Conservation (phyloP, 2,113 vertebrate species). For the Colistium nudipinnis region DNA sequence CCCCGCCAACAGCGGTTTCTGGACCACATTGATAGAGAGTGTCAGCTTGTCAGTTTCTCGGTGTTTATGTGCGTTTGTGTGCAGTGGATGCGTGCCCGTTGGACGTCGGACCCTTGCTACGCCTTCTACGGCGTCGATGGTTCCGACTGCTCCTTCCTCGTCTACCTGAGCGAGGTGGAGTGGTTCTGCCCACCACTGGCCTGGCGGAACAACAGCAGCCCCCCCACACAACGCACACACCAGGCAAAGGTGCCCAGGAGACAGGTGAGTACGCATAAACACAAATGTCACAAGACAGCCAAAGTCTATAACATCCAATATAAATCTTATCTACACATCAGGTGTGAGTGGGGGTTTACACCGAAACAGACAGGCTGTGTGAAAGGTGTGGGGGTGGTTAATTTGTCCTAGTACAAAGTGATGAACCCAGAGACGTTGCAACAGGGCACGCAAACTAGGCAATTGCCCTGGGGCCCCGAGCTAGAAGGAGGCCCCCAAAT, state of each 20-base stretch:
- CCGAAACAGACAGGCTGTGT: background rate
- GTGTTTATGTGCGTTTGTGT: background rate
- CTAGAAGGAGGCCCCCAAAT: too few species aligned
- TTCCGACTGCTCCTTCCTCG: constrained; percentile 96
- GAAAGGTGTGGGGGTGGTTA: background rate
- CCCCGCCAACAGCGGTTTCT: background rate
- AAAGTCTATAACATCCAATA: background rate
- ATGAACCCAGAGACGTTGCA: too few species aligned
- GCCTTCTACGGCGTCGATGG: constrained; percentile 97
- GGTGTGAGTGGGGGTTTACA: background rate
- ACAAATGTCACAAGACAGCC: background rate
- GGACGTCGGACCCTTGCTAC: constrained; percentile 98
- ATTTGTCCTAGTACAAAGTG: too few species aligned
- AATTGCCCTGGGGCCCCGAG: too few species aligned
- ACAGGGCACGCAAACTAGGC: too few species aligned
- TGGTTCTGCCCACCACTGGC: constrained; percentile 95
- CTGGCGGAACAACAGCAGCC: constrained; percentile 88
- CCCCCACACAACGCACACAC: constrained; percentile 69
- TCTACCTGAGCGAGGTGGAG: constrained; percentile 97
- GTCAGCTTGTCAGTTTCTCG: background rate
- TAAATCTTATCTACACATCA: background rate
- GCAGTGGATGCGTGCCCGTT: constrained; percentile 98
- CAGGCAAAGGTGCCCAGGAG: constrained; percentile 67
- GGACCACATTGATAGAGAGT: background rate
- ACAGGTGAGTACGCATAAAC: constrained; percentile 81